Conservation (phyloP, 2,113 vertebrate genomes). For the Bettongia penicillata region DNA sequence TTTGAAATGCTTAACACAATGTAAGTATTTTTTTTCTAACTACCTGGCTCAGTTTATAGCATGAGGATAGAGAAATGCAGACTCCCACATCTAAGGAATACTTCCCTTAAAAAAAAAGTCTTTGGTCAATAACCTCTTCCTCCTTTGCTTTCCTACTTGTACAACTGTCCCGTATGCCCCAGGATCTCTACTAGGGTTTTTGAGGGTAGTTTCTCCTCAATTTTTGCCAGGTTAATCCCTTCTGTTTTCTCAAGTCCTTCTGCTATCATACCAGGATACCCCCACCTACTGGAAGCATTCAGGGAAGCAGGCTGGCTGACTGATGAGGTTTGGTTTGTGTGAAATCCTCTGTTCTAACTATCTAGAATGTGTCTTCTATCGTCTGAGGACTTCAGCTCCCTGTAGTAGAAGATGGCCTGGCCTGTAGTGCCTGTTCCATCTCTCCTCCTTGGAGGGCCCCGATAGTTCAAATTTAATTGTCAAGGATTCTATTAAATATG, state of each 20-base stretch:
- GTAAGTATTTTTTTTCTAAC: slow-evolving; percentile 25
- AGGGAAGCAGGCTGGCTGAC: slow-evolving; percentile 74
- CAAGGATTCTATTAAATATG: slow-evolving; percentile 24
- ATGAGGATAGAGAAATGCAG: slow-evolving; percentile 59
- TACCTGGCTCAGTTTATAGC: slow-evolving; percentile 57
- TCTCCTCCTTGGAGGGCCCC: background rate
- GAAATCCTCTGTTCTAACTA: slow-evolving; percentile 5
- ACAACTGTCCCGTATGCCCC: background rate
- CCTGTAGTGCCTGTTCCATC: background rate
- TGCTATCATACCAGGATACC: slow-evolving; percentile 75
- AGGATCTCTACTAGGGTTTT: slow-evolving; percentile 52
- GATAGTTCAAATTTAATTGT: slow-evolving; percentile 38
- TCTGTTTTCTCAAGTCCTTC: slow-evolving; percentile 63
- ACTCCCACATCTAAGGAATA: slow-evolving; percentile 43
- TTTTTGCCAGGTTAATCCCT: slow-evolving; percentile 47
- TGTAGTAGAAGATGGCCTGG: background rate
- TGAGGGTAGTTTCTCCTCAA: slow-evolving; percentile 73
- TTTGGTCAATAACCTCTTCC: slow-evolving; percentile 1
- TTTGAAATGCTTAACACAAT: slow-evolving; percentile 64
- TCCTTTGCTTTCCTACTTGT: background rate
- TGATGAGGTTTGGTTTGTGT: background rate
- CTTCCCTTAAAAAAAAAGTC: slow-evolving; percentile 14
- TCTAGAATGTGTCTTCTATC: background rate
- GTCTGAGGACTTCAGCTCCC: background rate
- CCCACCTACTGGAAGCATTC: slow-evolving; percentile 84